Evolutionary conservation across 2,113 vertebrate species (phyloP), one percentile per base, ranked within the genome.

Genomic region (Myotis brandtii): DNA sequence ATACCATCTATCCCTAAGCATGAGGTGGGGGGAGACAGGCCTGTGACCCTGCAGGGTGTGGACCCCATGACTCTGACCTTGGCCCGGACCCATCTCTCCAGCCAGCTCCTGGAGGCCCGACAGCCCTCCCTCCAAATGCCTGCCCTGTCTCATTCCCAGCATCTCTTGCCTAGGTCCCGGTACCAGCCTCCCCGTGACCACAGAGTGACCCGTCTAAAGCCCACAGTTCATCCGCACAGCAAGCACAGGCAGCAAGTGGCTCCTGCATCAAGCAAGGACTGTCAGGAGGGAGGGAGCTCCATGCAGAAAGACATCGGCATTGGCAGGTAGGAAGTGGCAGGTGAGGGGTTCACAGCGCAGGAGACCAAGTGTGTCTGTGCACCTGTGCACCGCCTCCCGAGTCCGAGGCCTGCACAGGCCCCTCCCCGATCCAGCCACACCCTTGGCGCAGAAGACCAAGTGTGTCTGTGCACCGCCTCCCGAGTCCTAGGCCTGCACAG

Each of bases 361-460:
- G n/a, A n/a, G n/a, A 12, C 69, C 34, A 46, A 3, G 23, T 0
- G 0, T 40, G 34, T 77, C 27, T 5, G 2, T 2, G 37, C 4
- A 25, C n/a, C 43, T n/a, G n/a, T n/a, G n/a, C n/a, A n/a, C n/a
- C n/a, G 13, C 21, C 13, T 56, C 12, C 50, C 7, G 3, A 34
- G 43, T 12, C 54, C 30, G 62, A 18, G 64, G 54, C 34, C 77
- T 56, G 11, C 17, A 43, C 16, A 0, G 0, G 50, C 12, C 62
- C 54, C 34, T 85, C 25, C 62, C 30, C 6, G 10, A 16, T 2
- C 40, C 69, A 14, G 37, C 48, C 27, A 25, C 10, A 3, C n/a
- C 64, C n/a, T 56, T n/a, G n/a, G 72, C 30, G 6, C 75, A 34
- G 37, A 59, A 62, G 52, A 43, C 69, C 34, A 46, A 3, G 23